These are phyloP conservation scores for Rhynchonycteris naso DNA, from an alignment of 2,797 vertebrate genomes.

Conservation along the genomic window DNA sequence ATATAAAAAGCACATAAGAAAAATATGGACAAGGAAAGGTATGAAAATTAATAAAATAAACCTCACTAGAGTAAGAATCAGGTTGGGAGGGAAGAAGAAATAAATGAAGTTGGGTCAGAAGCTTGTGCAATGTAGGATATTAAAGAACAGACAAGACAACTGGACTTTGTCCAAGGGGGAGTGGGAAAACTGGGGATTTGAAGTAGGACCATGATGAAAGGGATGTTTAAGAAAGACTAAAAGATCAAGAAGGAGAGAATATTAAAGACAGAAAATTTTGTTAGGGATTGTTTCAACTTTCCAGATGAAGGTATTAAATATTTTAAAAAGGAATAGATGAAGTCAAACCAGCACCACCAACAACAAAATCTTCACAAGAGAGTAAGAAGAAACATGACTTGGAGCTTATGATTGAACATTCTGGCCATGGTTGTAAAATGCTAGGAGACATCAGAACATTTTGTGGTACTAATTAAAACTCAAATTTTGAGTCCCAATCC, in stretches of 20 bases:
- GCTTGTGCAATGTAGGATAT: neutral
- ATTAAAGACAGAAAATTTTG: neutral
- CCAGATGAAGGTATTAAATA: neutral
- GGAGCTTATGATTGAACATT: neutral
- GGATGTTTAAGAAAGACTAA: neutral
- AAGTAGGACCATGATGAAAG: neutral
- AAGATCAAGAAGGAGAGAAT: neutral
- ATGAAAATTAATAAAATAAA: constrained; percentile 10
- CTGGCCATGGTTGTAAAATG: neutral
- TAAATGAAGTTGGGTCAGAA: neutral
- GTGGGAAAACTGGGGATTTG: neutral
- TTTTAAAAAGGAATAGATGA: neutral
- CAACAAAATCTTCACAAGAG: neutral
- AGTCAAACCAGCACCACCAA: neutral
- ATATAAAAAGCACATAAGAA: neutral
- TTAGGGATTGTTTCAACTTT: neutral
- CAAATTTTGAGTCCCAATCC: neutral
- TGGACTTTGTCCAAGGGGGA: neutral
- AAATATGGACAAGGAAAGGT: neutral
- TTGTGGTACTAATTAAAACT: neutral
- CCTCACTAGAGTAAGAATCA: neutral
- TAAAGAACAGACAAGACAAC: neutral
- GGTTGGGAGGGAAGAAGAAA: neutral
- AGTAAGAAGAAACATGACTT: neutral
- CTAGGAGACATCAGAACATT: neutral